Base-by-base conservation (phyloP, 2,113 vertebrate species). In the Nicator chloris region DNA sequence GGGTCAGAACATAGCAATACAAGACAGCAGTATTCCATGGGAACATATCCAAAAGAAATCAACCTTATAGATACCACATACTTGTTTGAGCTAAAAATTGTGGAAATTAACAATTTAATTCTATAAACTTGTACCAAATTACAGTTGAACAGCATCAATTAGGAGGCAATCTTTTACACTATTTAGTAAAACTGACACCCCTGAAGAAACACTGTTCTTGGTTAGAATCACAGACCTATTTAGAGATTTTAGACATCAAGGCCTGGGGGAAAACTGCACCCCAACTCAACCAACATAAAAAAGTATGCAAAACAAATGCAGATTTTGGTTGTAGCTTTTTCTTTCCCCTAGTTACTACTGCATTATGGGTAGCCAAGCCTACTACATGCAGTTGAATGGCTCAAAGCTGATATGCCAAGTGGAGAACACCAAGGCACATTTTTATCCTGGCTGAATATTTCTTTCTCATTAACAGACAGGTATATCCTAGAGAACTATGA, bases 41-140 rank as follows among this genome's bases (percentile, higher is more conserved):
- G n/a, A 31, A 75, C 16, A 14, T 11, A 80, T 2, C 5, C 5
- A 2, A 26, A 39, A 50, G 13, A 49, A 31, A 53, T 4, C 0
- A 0, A 35, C 5, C 1, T 19, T 54, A 70, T 1, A 51, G 28
- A 42, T 10, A 45, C 3, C 18, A 42, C 15, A 49, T 8, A 47
- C 22, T n/a, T 47, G 54, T 1, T 27, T 9, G 18, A 82, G 31
- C 17, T 71, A 56, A 49, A 68, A n/a, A 19, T 2, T 45, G 13
- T 42, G 31, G 16, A 60, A 79, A 54, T 33, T 2, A 78, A 31
- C 11, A 54, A 75, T 15, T 83, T n/a, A 53, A 6, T 53, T 68
- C 44, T 26, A 63, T 3, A 44, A 6, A 31, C 2, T 6, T 60
- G 5, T 30, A 91, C 15, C 27, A 47, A 73, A 84, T 20, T 54